Evolutionary conservation across 1,140 invertebrate genomes (phyloP).

Genomic region (Temnothorax curvispinosus): DNA sequence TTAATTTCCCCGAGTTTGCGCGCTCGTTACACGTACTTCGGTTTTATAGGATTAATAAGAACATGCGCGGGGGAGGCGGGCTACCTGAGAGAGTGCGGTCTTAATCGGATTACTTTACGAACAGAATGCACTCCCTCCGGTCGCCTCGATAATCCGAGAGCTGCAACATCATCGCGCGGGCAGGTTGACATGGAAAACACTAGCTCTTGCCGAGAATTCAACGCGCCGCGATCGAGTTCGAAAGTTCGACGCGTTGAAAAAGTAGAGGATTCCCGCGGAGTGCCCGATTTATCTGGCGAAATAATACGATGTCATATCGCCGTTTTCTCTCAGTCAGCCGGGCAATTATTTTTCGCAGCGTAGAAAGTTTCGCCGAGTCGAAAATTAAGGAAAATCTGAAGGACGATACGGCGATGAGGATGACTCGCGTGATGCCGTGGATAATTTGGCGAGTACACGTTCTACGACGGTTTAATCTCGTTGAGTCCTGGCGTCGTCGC

Average conservation of each 20-base stretch:
- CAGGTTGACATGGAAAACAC: background rate
- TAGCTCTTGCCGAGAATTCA: background rate
- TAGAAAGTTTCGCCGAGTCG: background rate
- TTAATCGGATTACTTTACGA: slow-evolving; percentile 69
- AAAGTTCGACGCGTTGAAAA: background rate
- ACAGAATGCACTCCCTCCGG: slow-evolving; percentile 49
- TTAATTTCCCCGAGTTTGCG: slow-evolving; percentile 67
- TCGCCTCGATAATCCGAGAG: slow-evolving; percentile 17
- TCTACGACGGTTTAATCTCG: slow-evolving; percentile 27
- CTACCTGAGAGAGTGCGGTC: slow-evolving; percentile 42
- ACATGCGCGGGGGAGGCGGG: slow-evolving; percentile 46
- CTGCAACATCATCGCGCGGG: slow-evolving; percentile 4
- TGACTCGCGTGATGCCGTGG: slow-evolving; percentile 18
- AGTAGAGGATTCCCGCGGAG: background rate
- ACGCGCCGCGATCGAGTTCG: background rate
- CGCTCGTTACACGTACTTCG: slow-evolving; percentile 68
- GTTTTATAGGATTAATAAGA: slow-evolving; percentile 73
- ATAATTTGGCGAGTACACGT: slow-evolving; percentile 42
- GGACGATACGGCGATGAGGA: slow-evolving; percentile 4
- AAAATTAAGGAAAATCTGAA: background rate
- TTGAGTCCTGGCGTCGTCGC: slow-evolving; percentile 10
- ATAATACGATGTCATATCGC: background rate
- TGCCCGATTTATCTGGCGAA: background rate
- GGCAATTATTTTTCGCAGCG: background rate
- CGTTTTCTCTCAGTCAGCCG: background rate